phyloP scores from a whole-genome alignment of 2,113 vertebrate species.

The Trichechus manatus region DNA sequence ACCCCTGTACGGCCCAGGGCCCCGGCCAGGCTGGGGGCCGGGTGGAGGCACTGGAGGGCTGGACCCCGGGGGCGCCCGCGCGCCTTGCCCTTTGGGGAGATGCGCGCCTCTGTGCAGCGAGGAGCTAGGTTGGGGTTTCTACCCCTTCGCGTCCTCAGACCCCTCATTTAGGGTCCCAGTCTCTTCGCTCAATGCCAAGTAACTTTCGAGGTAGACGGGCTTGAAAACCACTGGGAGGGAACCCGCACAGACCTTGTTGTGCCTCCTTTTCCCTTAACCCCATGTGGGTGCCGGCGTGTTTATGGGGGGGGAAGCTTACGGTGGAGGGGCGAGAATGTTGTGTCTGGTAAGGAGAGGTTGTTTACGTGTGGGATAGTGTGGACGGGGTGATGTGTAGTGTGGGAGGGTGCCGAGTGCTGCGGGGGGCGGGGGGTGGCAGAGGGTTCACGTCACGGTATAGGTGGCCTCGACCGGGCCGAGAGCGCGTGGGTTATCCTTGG shows the following conservation, averaged over 20 bases:
- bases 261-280: background rate
- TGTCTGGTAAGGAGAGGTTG: conserved; percentile 51
- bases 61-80: background rate
- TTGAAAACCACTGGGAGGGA: conserved; percentile 45
- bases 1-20: conserved; percentile 65
- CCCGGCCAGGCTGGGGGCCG: conserved; percentile 56
- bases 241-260: conserved; percentile 11
- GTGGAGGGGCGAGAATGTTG: background rate
- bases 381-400: conserved; percentile 21
- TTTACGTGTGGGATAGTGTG: conserved; percentile 62
- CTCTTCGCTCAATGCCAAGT: conserved; percentile 76
- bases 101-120: conserved; percentile 36
- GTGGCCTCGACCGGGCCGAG: conserved; percentile 55
- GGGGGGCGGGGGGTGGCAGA: conserved; percentile 2
- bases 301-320: background rate
- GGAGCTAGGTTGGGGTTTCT: conserved; percentile 33
- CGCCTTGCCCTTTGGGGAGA: conserved; percentile 3
- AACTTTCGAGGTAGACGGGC: conserved; percentile 79
- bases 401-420: conserved; percentile 41
- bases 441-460: conserved; percentile 13
- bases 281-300: conserved; percentile 37
- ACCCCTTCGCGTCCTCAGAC: conserved; percentile 3
- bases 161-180: conserved; percentile 37
- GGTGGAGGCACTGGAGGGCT: conserved; percentile 9
- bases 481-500: conserved; percentile 49